Conservation (phyloP, 2,888 invertebrate species). For the Lycaena phlaeas region DNA sequence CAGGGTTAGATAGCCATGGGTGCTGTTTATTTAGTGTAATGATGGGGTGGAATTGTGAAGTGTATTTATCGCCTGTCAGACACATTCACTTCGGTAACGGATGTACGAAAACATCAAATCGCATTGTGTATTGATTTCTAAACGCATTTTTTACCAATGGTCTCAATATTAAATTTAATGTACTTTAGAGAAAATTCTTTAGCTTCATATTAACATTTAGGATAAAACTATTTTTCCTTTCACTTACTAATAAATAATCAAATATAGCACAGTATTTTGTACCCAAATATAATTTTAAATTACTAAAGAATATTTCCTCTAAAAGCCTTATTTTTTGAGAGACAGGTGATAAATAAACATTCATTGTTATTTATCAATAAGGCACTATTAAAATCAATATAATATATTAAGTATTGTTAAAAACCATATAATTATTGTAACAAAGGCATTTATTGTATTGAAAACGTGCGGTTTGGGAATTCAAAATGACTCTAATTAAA, state of each 20-base stretch:
- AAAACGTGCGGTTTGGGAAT: not conserved
- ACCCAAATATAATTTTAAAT: too few species aligned
- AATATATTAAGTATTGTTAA: slow-evolving; percentile 8
- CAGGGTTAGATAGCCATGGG: slow-evolving; percentile 55
- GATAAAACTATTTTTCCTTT: too few species aligned
- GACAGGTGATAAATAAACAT: too few species aligned
- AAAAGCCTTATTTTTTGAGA: too few species aligned
- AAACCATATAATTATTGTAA: slow-evolving; percentile 34
- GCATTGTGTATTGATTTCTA: too few species aligned
- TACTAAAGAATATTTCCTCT: too few species aligned
- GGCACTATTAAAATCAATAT: slow-evolving; percentile 4
- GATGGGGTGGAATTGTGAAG: slow-evolving; percentile 34
- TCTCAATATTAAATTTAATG: too few species aligned
- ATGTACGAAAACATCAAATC: not conserved
- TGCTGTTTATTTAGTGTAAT: slow-evolving; percentile 54
- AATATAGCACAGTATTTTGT: too few species aligned
- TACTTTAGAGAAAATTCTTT: too few species aligned
- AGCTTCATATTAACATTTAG: too few species aligned
- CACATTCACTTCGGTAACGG: not conserved
- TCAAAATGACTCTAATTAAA: slow-evolving; percentile 33
- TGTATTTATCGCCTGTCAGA: slow-evolving; percentile 35
- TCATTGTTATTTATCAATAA: slow-evolving; percentile 3
- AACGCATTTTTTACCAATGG: too few species aligned
- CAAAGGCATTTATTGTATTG: slow-evolving; percentile 24
- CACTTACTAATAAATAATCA: too few species aligned